Evolutionary conservation across 2,113 vertebrate genomes (phyloP), one percentile per base, ranked within the genome.

Genomic region (Oreochromis aureus): DNA sequence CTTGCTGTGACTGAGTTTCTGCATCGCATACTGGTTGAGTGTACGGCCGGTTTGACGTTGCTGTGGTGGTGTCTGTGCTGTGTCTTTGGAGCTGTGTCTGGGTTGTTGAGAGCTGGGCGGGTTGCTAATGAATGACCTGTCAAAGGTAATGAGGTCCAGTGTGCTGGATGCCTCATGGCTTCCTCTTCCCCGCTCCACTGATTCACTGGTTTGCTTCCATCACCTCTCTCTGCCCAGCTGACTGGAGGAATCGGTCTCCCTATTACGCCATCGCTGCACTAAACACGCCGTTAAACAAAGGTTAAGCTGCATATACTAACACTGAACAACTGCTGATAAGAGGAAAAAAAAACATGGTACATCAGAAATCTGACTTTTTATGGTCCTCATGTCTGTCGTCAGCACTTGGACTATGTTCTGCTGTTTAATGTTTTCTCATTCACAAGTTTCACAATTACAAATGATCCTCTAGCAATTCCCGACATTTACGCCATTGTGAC

Each of bases 101-200:
- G 83, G 84, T 79, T 95, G 95, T 94, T 96, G 96, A 96, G 93
- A 96, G 95, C 94, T 93, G 94, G 90, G 94, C 89, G 69, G 85
- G 88, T 92, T 93, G 5, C n/a, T 97, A 97, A 97, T 97, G 96
- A 97, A 97, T 94, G 92, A 95, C 90, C 94, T 97, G 95, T 97
- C 97, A 96, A 89, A 93, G 90, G 88, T 91, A 96, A 96, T 96
- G 94, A 96, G 93, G 30, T 90, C 93, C 87, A 90, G 94, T 94
- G 90, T 16, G 66, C 89, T 92, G 87, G 91, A 88, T 85, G 73
- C 84, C 55, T 91, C 89, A 80, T 88, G 84, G 88, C 84, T 92
- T 93, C 90, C 92, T 93, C 83, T 86, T 91, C 46, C 84, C 79
- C 32, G 3, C 89, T 88, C 92, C 84, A 89, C 95, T 93, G 94